Percentiles rank a stretch among this genome's conserved stretches.
phyloP scores from a whole-genome alignment of 2,113 vertebrate species.

The Vanacampus margaritifer region DNA sequence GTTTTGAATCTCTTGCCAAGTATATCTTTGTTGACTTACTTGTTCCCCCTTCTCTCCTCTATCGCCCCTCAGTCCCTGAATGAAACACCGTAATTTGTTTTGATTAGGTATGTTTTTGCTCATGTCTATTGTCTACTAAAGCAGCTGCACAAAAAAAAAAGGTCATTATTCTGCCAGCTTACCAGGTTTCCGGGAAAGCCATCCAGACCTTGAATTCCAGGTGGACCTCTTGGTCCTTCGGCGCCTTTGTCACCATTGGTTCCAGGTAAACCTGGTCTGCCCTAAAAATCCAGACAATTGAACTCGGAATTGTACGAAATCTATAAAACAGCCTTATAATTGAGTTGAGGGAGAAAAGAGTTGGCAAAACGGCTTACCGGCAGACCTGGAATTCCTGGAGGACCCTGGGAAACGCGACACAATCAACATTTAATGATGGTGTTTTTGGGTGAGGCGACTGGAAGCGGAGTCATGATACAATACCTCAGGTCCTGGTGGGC shows the following conservation, averaged over 20 bases:
- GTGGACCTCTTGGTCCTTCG: constrained; percentile 68
- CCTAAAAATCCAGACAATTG: constrained; percentile 46
- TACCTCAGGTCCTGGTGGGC: constrained; percentile 80
- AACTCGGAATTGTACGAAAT: neutral
- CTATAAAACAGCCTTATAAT: neutral
- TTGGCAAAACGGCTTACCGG: constrained; percentile 50
- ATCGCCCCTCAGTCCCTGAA: constrained; percentile 84
- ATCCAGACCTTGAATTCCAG: constrained; percentile 78
- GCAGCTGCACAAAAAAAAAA: neutral
- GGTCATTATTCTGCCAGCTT: constrained; percentile 10
- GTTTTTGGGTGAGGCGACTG: neutral
- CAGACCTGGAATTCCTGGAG: constrained; percentile 65
- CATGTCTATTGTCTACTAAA: no score
- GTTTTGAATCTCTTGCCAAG: neutral
- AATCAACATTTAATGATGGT: constrained; percentile 6
- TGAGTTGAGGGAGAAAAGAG: neutral
- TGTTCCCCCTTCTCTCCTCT: constrained; percentile 75
- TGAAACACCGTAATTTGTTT: neutral
- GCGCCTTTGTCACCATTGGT: constrained; percentile 65
- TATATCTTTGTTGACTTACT: constrained; percentile 67
- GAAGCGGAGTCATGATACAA: neutral
- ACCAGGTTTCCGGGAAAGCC: constrained; percentile 79
- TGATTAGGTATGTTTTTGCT: neutral
- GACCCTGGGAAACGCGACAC: constrained; percentile 54
- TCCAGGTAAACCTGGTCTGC: constrained; percentile 66